These are phyloP conservation scores for Conops quadrifasciatus DNA, from an alignment of 2,888 invertebrate species.

Conservation along the genomic window DNA sequence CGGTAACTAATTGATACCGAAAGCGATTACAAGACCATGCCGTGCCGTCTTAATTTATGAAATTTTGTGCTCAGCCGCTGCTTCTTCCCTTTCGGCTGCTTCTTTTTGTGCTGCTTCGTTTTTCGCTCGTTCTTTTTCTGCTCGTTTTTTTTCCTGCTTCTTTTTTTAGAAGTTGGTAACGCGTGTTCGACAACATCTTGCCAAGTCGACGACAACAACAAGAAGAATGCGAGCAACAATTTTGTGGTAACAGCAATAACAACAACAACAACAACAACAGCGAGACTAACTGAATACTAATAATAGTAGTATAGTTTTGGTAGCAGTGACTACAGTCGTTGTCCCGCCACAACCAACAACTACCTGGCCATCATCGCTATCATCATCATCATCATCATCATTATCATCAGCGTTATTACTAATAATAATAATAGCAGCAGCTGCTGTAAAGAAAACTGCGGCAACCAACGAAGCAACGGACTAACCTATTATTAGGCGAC, in stretches of 20 bases:
- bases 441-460: not conserved
- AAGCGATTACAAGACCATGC: not conserved
- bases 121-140: not conserved
- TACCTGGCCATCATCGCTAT: no score
- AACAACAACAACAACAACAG: no score
- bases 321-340: not conserved
- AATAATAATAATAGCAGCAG: not conserved
- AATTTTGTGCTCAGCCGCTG: not conserved
- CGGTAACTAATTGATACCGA: slow-evolving; percentile 21
- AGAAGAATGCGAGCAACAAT: not conserved
- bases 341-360: not conserved
- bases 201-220: not conserved
- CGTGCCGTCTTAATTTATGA: slow-evolving; percentile 21
- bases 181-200: not conserved
- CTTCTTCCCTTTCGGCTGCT: not conserved
- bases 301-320: no score
- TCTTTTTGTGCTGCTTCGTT: not conserved
- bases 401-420: no score
- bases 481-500: slow-evolving; percentile 29
- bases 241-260: no score
- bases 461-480: slow-evolving; percentile 16
- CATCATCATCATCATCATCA: no score
- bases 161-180: not conserved
- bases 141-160: not conserved
- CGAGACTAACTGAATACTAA: no score